Percentiles rank a stretch among this genome's conserved stretches.
Evolutionary conservation across 2,797 vertebrate species (phyloP).

Genomic region (Lagodon rhomboides): DNA sequence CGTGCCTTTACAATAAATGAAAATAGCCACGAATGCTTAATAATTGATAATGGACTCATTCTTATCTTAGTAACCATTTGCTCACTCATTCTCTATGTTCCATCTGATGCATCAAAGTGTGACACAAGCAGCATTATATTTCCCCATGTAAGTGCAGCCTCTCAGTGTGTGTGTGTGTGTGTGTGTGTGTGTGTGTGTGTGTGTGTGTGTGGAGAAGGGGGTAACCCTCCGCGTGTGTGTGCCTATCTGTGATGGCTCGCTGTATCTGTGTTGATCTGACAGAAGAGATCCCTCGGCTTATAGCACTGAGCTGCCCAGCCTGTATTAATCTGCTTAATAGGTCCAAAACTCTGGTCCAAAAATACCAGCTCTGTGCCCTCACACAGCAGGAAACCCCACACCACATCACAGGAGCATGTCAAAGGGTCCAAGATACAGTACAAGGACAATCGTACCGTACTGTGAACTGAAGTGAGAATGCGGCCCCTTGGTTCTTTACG

Average conservation of each 20-base stretch:
- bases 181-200: background rate
- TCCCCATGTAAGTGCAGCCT: background rate
- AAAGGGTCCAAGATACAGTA: background rate
- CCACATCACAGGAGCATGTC: conserved; percentile 20
- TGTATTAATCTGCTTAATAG: conserved; percentile 85
- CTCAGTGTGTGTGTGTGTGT: background rate
- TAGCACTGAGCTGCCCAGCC: conserved; percentile 77
- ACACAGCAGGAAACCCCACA: conserved; percentile 25
- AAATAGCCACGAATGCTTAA: background rate
- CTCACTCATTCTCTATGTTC: background rate
- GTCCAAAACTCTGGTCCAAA: conserved; percentile 71
- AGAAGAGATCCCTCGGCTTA: conserved; percentile 81
- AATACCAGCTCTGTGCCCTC: conserved; percentile 69
- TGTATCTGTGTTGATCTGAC: conserved; percentile 78
- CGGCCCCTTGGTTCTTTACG: background rate
- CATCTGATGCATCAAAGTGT: background rate
- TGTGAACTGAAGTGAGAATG: background rate
- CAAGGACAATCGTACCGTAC: conserved; percentile 21
- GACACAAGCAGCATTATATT: background rate
- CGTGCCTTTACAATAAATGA: background rate
- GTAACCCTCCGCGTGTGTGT: conserved; percentile 32
- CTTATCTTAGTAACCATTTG: background rate
- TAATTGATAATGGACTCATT: background rate
- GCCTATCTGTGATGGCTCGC: conserved; percentile 60
- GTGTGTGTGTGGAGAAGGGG: background rate